These are phyloP conservation scores for Coelopa frigida DNA, from an alignment of 1,140 invertebrate genomes.

Conservation along the genomic window DNA sequence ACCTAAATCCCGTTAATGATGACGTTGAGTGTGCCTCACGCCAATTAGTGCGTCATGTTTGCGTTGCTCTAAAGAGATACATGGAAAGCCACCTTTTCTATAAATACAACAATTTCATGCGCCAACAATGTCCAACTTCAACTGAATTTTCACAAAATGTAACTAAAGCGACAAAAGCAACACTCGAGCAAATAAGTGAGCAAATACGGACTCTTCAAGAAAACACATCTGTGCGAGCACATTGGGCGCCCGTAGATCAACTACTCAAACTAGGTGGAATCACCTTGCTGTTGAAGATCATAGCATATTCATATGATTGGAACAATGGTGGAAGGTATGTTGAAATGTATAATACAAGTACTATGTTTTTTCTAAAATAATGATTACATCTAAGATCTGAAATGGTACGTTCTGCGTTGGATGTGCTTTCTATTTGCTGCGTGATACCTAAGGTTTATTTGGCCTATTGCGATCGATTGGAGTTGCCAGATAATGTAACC, in stretches of 20 bases:
- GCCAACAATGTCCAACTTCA: slow-evolving; percentile 40
- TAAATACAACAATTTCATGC: slow-evolving; percentile 72
- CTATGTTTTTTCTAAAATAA: too few species aligned
- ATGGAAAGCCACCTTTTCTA: slow-evolving; percentile 85
- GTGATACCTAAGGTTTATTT: slow-evolving; percentile 83
- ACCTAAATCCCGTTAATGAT: slow-evolving; percentile 64
- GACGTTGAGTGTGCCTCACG: slow-evolving; percentile 87
- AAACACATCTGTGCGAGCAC: slow-evolving; percentile 62
- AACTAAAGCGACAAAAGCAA: slow-evolving; percentile 44
- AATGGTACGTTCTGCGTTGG: slow-evolving; percentile 80
- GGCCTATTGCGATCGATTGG: slow-evolving; percentile 69
- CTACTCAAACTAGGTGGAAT: slow-evolving; percentile 79
- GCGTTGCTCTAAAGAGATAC: slow-evolving; percentile 82
- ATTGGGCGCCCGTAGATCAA: slow-evolving; percentile 83
- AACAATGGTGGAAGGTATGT: slow-evolving; percentile 75
- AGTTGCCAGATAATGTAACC: slow-evolving; percentile 61
- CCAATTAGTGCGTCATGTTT: slow-evolving; percentile 91
- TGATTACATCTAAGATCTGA: slow-evolving; percentile 53
- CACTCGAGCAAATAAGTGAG: slow-evolving; percentile 71
- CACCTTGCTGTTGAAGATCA: slow-evolving; percentile 73
- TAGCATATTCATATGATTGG: slow-evolving; percentile 86
- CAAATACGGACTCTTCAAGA: slow-evolving; percentile 77
- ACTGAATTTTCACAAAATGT: slow-evolving; percentile 14
- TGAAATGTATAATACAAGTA: too few species aligned
- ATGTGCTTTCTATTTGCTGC: slow-evolving; percentile 83